These are phyloP conservation scores for Ferdinandea cuprea DNA, from an alignment of 2,888 invertebrate species.

Conservation along the genomic window DNA sequence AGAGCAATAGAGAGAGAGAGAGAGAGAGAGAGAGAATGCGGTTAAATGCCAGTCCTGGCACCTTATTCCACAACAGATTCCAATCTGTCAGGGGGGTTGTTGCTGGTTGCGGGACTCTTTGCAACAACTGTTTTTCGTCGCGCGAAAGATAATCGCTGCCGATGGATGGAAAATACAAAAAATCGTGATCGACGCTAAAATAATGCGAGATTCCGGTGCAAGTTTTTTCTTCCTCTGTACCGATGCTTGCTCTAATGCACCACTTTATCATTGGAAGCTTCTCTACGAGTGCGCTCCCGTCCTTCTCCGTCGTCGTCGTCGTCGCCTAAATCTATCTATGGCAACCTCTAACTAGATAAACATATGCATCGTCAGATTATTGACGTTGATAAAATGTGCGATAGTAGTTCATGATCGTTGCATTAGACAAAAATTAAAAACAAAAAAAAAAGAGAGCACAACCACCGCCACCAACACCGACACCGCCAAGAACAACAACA, in stretches of 20 bases:
- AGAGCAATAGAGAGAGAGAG: no score
- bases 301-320: background rate
- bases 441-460: constrained; percentile 41
- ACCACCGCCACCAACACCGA: background rate
- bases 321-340: background rate
- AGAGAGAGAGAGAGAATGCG: constrained; percentile 1
- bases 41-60: constrained; percentile 54
- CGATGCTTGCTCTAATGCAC: constrained; percentile 56
- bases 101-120: background rate
- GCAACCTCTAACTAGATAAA: constrained; percentile 46
- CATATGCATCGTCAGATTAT: constrained; percentile 61
- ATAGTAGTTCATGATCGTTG: constrained; percentile 71
- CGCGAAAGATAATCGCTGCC: constrained; percentile 58
- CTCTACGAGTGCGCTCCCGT: background rate
- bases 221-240: constrained; percentile 25
- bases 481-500: background rate
- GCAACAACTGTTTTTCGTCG: constrained; percentile 47
- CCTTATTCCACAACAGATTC: constrained; percentile 50
- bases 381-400: constrained; percentile 69
- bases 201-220: constrained; percentile 56
- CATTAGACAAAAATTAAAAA: no score
- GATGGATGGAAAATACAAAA: constrained; percentile 62
- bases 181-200: constrained; percentile 71
- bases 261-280: constrained; percentile 51
- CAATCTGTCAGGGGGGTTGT: constrained; percentile 49